These are phyloP conservation scores for Zosterops lateralis DNA, from an alignment of 2,113 vertebrate species.

Conservation along the genomic window DNA sequence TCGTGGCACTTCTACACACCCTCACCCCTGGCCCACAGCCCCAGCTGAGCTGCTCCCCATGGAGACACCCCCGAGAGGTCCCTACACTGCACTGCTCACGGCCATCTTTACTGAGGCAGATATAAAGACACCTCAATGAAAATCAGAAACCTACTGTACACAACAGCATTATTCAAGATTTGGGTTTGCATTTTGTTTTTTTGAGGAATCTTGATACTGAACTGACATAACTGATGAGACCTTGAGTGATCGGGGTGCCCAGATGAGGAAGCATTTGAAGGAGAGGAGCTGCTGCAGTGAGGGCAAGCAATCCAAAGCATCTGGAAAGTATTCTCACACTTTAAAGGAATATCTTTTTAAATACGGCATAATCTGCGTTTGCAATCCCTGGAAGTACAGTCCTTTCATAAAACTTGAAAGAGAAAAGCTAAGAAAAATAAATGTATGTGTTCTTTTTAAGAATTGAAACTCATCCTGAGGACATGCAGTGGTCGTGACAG, in stretches of 20 bases:
- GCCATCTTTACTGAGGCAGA: neutral
- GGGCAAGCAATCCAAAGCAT: neutral
- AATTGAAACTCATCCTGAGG: neutral
- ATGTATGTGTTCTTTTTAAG: neutral
- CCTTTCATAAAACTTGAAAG: neutral
- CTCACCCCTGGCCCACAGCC: neutral
- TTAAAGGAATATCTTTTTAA: neutral
- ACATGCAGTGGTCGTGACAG: neutral
- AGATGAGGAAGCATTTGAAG: neutral
- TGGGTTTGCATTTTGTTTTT: neutral
- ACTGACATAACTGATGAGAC: neutral
- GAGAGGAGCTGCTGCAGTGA: neutral
- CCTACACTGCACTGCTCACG: neutral
- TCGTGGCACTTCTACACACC: accelerated
- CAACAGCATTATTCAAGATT: neutral
- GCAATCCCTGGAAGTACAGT: neutral
- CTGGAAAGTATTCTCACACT: neutral
- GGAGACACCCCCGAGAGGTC: neutral
- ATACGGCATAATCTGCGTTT: neutral
- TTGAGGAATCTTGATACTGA: neutral
- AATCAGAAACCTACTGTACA: neutral
- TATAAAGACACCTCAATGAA: neutral
- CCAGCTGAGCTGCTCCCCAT: accelerated
- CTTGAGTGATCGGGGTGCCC: accelerated
- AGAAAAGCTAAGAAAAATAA: neutral